Evolutionary conservation across 2,888 invertebrate genomes (phyloP), one percentile per base, ranked within the genome.

Genomic region (Papilio demoleus): DNA sequence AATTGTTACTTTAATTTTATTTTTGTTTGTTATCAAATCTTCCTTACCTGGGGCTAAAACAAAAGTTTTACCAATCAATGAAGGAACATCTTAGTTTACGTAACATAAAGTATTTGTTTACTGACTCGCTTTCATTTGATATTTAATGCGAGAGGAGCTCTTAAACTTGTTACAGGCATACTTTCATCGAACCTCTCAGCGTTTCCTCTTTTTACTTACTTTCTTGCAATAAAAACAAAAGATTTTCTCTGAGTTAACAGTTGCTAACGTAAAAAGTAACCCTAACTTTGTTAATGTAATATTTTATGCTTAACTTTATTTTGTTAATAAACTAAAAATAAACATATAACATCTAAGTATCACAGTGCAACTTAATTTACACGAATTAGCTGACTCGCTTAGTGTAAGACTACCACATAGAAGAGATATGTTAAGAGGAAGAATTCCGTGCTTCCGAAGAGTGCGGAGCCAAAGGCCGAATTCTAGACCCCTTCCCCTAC

Each of bases 111-210:
- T 27, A 50, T 19, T 50, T 50, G n/a, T n/a, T n/a, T n/a, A n/a
- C n/a, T n/a, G n/a, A n/a, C n/a, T n/a, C n/a, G 14, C 50, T 50
- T 50, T 14, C 50, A 50, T 50, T 27, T 50, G 50, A 50, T 27
- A 50, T 50, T 50, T 50, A 50, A 47, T 50, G 24, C 50, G 50
- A 50, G 2, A 47, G 47, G 12, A 50, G 27, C 50, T 50, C 50
- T n/a, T 50, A 50, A 50, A 50, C 50, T n/a, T 50, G 50, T 50
- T 50, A 50, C 50, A 24, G 50, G 24, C 50, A 27, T 27, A 50
- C n/a, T n/a, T n/a, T n/a, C n/a, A n/a, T n/a, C 24, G 24, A 14
- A 24, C 4, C 24, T 50, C 27, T 50, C 14, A 53, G 17, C 27
- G n/a, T 31, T 31, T 53, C 4, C 12, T 14, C 27, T 53, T n/a